phyloP scores from a whole-genome alignment of 2,888 invertebrate genomes.

The Hyles lineata region DNA sequence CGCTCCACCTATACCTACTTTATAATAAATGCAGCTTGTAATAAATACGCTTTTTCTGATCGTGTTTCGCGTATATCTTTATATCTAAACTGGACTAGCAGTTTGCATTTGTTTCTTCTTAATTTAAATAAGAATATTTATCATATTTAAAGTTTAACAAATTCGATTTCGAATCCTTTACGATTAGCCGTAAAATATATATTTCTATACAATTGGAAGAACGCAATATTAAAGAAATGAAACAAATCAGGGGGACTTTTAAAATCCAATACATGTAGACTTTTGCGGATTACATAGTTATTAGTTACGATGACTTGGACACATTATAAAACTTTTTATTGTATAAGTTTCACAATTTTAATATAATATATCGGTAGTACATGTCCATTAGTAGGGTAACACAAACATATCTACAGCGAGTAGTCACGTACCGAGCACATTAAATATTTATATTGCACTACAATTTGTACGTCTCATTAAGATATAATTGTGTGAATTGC shows the following conservation, averaged over 20 bases:
- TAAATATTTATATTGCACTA: conserved; percentile 17
- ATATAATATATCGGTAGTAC: neutral
- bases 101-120: neutral
- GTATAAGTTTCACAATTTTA: conserved; percentile 2
- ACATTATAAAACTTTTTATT: neutral
- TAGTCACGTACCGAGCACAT: conserved; percentile 14
- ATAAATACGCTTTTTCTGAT: neutral
- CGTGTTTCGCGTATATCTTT: neutral
- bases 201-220: too few species aligned
- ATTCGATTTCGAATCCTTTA: too few species aligned
- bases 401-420: neutral
- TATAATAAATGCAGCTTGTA: neutral
- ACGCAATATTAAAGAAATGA: too few species aligned
- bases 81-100: neutral
- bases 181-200: too few species aligned
- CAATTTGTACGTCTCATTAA: conserved; percentile 8
- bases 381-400: neutral
- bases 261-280: too few species aligned
- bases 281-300: too few species aligned
- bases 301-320: too few species aligned
- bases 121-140: too few species aligned
- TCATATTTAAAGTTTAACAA: too few species aligned
- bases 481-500: conserved; percentile 11
- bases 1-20: conserved; percentile 15
- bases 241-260: too few species aligned